Evolutionary conservation across 37 sponge, comb jelly and placozoan species (phyloP), one percentile per base, ranked within the genome.

Genomic region (Hormiphora californensis): DNA sequence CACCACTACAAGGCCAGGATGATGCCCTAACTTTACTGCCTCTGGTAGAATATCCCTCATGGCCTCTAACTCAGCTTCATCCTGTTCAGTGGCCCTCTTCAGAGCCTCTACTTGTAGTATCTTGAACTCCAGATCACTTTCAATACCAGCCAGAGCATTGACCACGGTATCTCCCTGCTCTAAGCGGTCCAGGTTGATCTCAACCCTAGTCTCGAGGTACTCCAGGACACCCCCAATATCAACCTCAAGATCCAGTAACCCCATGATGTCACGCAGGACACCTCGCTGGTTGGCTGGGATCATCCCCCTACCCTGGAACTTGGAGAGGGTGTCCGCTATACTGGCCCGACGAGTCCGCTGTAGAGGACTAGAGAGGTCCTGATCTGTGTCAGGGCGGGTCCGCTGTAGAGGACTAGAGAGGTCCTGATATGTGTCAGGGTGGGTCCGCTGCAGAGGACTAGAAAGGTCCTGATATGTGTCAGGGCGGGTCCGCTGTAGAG

Each of bases 141-240:
- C 81, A 27, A 73, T 41, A 22, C 81, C 81, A 21, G 81, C 81
- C 23, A 73, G 81, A 32, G 81, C 81, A 40, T 73, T 73, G 2
- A 73, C 7, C 7, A 73, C 81, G 35, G 8, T 73, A 19, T 73
- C 81, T 8, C 81, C 81, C 68, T 65, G 4, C 23, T 73, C 81
- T 19, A 73, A 73, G 7, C 81, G 32, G 25, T 73, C 46, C 0
- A 73, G 1, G 81, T 73, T 73, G 28, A 73, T 46, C 25, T 73
- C 81, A 11, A 73, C 43, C 25, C 81, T 73, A 0, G 12, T 73
- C 81, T 73, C 81, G 2, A 73, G 46, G 22, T 73, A 33, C 32
- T 73, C 81, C 35, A 73, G 35, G 0, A 73, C 46, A 40, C 43
- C 81, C 12, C 9, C 43, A 11, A 73, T 73, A 40, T 73, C 81